A percentile compares a stretch with the other conserved stretches of the same genome.
These are phyloP conservation scores for Augochlora pura DNA, from an alignment of 1,140 invertebrate genomes.

Conservation along the genomic window DNA sequence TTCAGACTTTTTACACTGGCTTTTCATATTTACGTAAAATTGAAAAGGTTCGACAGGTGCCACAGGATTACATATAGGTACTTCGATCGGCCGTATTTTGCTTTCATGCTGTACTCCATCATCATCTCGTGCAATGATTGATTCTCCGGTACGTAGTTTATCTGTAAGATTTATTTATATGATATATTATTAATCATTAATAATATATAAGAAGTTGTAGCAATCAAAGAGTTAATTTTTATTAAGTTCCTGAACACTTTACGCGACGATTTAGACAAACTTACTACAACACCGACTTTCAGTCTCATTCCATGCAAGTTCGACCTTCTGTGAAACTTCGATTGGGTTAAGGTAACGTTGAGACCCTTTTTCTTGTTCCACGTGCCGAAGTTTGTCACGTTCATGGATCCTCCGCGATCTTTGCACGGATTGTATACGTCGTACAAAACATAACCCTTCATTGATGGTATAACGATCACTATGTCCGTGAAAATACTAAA, in stretches of 20 bases:
- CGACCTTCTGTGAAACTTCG: conserved; percentile 48
- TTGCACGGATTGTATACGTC: conserved; percentile 65
- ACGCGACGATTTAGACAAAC: conserved; percentile 6
- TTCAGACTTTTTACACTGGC: too few species aligned
- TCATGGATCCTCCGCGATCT: conserved; percentile 50
- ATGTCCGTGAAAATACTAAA: conserved; percentile 53
- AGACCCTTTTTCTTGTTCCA: conserved; percentile 46
- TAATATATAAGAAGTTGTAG: too few species aligned
- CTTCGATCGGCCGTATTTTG: conserved; percentile 51
- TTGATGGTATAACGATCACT: conserved; percentile 37
- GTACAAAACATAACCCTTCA: conserved; percentile 41
- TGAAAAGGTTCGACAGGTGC: conserved; percentile 59
- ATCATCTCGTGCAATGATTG: conserved; percentile 39
- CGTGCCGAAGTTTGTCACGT: conserved; percentile 49
- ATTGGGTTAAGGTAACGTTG: conserved; percentile 29
- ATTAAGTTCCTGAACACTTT: too few species aligned
- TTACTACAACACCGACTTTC: conserved; percentile 52
- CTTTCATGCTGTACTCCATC: conserved; percentile 33
- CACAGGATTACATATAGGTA: conserved; percentile 49
- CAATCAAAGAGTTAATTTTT: too few species aligned
- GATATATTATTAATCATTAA: not conserved
- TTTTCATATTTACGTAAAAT: conserved; percentile 59
- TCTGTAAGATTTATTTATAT: conserved; percentile 16
- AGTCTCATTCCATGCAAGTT: conserved; percentile 59
- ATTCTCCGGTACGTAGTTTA: conserved; percentile 34